Conservation (phyloP, 2,113 vertebrate species). For the Spea multiplicata region DNA sequence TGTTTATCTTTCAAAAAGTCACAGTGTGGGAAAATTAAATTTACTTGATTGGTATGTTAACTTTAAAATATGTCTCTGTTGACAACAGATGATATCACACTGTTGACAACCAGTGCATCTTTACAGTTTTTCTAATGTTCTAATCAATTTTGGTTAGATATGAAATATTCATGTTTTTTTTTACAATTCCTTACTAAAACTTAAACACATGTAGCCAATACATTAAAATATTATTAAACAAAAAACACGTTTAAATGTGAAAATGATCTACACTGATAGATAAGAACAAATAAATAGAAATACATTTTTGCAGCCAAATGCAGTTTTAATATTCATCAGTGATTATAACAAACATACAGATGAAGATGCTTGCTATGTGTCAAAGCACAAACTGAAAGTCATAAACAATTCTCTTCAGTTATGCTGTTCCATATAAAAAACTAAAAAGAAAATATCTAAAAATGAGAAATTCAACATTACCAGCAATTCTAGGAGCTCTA, state of each 20-base stretch:
- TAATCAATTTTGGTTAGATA: no score
- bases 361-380: background rate
- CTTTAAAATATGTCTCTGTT: no score
- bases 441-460: background rate
- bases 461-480: background rate
- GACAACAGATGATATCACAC: no score
- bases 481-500: background rate
- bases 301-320: background rate
- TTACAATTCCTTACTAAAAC: no score
- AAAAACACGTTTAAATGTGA: background rate
- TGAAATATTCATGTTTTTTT: no score
- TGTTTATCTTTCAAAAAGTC: background rate
- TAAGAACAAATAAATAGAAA: background rate
- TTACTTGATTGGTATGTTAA: no score
- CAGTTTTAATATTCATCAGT: background rate
- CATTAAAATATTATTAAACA: background rate
- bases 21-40: no score
- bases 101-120: no score
- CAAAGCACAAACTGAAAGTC: background rate
- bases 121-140: no score
- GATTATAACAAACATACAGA: background rate
- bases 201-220: background rate
- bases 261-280: slow-evolving; percentile 8
- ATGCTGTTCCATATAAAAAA: background rate
- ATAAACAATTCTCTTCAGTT: background rate